Conservation (phyloP, 2,113 vertebrate genomes). For the Cisticola juncidis region DNA sequence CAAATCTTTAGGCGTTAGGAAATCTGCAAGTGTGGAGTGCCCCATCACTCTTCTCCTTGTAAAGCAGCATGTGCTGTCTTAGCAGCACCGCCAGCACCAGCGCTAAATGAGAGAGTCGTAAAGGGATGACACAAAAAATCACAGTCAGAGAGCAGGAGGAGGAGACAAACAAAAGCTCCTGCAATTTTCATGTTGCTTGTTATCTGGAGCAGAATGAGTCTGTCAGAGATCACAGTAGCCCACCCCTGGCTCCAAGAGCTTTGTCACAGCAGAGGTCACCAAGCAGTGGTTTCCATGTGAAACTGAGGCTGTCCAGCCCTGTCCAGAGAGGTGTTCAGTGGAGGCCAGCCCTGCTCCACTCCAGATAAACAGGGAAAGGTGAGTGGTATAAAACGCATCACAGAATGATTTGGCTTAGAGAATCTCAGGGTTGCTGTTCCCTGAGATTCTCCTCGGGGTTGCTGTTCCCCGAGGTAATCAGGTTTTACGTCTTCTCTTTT, state of each 20-base stretch:
- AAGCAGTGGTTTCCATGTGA: too few species aligned
- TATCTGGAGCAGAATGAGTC: accelerated
- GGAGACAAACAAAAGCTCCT: neutral
- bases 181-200: neutral
- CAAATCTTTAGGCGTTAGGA: neutral
- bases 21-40: neutral
- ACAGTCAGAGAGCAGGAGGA: neutral
- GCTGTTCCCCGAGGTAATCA: too few species aligned
- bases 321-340: neutral
- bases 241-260: neutral
- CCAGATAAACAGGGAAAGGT: neutral
- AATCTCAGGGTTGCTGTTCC: too few species aligned
- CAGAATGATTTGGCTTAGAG: neutral
- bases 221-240: neutral
- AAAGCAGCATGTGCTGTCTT: neutral
- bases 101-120: neutral
- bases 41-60: neutral
- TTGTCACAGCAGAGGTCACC: neutral
- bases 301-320: neutral
- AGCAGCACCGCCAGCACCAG: neutral
- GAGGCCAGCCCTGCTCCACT: neutral
- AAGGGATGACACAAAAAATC: neutral
- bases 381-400: neutral
- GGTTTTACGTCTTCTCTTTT: too few species aligned
- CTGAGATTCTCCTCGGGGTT: too few species aligned